Conservation (phyloP, 2,888 invertebrate genomes). For the Cylindroiulus punctatus region DNA sequence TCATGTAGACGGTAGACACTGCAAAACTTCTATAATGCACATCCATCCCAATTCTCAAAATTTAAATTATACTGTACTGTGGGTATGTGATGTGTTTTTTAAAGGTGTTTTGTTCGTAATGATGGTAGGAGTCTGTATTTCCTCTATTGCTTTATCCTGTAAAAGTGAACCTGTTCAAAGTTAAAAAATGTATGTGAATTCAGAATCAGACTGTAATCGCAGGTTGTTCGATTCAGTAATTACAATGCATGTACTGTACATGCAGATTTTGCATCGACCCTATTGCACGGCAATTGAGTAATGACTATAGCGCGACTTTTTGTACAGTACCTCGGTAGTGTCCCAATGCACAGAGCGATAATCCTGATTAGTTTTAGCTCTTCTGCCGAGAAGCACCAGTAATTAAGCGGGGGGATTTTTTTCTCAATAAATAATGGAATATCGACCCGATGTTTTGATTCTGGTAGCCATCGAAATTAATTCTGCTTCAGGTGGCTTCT, state of each 20-base stretch:
- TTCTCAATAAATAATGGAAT: constrained; percentile 12
- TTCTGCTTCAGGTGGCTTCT: constrained; percentile 21
- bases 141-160: no score
- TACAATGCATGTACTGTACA: no score
- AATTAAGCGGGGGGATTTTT: neutral
- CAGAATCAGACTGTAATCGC: no score
- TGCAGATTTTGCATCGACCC: neutral
- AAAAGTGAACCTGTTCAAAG: no score
- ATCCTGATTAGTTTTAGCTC: neutral
- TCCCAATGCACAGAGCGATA: neutral
- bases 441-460: constrained; percentile 23
- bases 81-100: no score
- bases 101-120: no score
- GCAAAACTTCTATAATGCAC: no score
- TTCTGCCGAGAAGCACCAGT: neutral
- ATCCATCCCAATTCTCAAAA: no score
- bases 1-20: no score
- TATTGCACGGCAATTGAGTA: neutral
- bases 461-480: neutral
- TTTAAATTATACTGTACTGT: no score
- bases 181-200: no score
- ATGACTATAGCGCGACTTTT: neutral
- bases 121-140: no score
- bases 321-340: neutral
- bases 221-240: neutral